These are phyloP conservation scores for Stratiomys singularior DNA, from an alignment of 2,888 invertebrate species.

Conservation along the genomic window DNA sequence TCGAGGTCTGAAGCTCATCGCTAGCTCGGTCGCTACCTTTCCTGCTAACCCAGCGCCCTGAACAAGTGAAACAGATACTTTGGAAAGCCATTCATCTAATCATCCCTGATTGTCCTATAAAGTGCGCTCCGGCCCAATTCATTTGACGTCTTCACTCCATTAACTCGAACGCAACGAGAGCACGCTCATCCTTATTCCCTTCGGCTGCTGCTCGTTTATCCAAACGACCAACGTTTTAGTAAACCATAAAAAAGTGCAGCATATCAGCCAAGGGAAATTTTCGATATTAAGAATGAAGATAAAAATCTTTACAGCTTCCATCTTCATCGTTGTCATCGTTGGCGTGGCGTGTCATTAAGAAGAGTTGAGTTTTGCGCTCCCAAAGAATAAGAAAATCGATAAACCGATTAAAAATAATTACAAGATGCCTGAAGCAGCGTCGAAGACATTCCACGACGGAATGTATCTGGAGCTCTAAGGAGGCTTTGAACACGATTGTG, in stretches of 20 bases:
- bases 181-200: not conserved
- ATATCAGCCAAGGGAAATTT: not conserved
- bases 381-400: conserved; percentile 9
- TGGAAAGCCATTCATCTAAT: too few relatives aligned
- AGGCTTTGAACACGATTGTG: too few relatives aligned
- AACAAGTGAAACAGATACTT: too few relatives aligned
- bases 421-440: not conserved
- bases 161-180: not conserved
- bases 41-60: too few relatives aligned
- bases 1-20: too few relatives aligned
- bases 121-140: not conserved
- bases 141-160: not conserved
- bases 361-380: not conserved
- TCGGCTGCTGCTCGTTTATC: not conserved
- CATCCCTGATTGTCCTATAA: too few relatives aligned
- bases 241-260: conserved; percentile 16
- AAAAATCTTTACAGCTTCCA: conserved; percentile 22
- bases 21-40: too few relatives aligned
- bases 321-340: not conserved
- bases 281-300: conserved; percentile 1
- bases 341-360: not conserved
- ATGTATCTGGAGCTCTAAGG: too few relatives aligned
- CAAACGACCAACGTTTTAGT: not conserved
- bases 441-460: not conserved
- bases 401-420: conserved; percentile 36